phyloP scores from a whole-genome alignment of 2,113 vertebrate genomes.

The Pollachius pollachius region DNA sequence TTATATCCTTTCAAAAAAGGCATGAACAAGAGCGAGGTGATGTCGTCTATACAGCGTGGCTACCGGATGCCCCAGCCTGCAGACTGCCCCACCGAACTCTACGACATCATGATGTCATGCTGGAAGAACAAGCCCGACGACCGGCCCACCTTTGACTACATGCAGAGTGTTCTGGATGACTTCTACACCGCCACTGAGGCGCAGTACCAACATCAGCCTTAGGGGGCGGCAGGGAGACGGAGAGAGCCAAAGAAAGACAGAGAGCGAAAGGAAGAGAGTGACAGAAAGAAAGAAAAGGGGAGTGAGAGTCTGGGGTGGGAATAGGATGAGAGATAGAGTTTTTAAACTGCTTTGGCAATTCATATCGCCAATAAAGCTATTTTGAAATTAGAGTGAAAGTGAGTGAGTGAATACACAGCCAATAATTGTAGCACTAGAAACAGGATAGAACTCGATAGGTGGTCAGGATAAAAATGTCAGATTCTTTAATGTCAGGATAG shows the following conservation, averaged over 20 bases:
- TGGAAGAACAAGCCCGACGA: conserved; percentile 86
- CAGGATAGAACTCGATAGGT: no score
- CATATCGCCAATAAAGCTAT: no score
- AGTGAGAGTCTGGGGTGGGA: not conserved
- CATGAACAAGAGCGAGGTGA: conserved; percentile 75
- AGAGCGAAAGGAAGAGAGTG: not conserved
- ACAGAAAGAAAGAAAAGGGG: no score
- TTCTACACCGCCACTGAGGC: conserved; percentile 91
- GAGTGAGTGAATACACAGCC: no score
- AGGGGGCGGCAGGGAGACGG: conserved; percentile 19
- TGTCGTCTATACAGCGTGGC: conserved; percentile 73
- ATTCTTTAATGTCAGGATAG: no score
- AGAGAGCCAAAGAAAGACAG: not conserved
- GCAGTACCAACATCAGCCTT: conserved; percentile 89
- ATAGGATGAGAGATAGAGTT: no score
- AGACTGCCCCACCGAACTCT: conserved; percentile 82
- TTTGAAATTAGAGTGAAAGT: no score
- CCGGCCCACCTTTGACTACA: conserved; percentile 90
- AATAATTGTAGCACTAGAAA: no score
- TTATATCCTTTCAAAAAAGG: conserved; percentile 40
- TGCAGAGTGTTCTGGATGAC: conserved; percentile 88
- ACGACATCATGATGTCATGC: conserved; percentile 83
- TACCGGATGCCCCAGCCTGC: conserved; percentile 86
- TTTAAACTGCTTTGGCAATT: not conserved
- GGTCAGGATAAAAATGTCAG: no score